Percentiles rank a stretch among this genome's conserved stretches.
Evolutionary conservation across 1,140 invertebrate genomes (phyloP).

Genomic region (Thaumetopoea pityocampa): DNA sequence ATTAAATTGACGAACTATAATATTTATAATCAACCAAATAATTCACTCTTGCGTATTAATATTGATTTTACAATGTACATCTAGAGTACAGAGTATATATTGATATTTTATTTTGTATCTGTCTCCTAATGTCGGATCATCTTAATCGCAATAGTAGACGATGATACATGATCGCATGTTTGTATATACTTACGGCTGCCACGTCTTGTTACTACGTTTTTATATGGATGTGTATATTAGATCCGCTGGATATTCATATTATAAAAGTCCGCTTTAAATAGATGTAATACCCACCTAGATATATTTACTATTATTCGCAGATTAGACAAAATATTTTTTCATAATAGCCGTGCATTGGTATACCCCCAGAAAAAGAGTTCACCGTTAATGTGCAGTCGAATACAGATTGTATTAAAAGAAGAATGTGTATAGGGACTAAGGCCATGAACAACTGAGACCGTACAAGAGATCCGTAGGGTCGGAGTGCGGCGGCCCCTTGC

Average conservation of each 20-base stretch:
- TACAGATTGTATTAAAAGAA: not conserved
- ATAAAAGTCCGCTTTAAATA: conserved; percentile 53
- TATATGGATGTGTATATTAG: conserved; percentile 13
- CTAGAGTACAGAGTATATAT: no score
- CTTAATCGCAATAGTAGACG: conserved; percentile 23
- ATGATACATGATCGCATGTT: conserved; percentile 1
- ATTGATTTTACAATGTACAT: no score
- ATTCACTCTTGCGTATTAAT: no score
- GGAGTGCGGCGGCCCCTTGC: no score
- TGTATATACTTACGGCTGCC: conserved; percentile 27
- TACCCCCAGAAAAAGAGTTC: conserved; percentile 5
- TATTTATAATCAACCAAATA: no score
- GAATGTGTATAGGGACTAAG: conserved; percentile 11
- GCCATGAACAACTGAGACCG: no score
- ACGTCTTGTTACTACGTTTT: conserved; percentile 28
- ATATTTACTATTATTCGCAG: conserved; percentile 53
- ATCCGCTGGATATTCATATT: conserved; percentile 40
- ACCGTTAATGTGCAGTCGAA: conserved; percentile 1
- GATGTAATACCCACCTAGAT: conserved; percentile 50
- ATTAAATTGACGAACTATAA: no score
- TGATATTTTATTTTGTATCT: no score
- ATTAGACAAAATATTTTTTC: conserved; percentile 64
- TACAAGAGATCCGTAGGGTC: no score
- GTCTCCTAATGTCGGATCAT: no score
- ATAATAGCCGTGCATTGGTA: conserved; percentile 49